These are phyloP conservation scores for Threskiornis aethiopicus DNA, from an alignment of 2,797 vertebrate species.

Conservation along the genomic window DNA sequence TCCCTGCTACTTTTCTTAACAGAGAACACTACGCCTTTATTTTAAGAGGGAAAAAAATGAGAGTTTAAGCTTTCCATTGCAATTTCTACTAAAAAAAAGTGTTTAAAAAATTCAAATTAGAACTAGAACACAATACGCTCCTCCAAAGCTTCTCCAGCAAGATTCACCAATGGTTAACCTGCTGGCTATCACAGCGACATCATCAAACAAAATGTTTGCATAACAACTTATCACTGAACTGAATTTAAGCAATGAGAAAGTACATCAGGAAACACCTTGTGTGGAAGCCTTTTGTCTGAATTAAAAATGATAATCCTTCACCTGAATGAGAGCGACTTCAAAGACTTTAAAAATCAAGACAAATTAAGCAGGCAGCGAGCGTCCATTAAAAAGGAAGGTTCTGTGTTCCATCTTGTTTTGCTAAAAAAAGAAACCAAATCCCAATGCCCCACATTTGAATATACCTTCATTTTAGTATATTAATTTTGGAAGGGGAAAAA, in stretches of 20 bases:
- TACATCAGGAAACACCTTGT: background rate
- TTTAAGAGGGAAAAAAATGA: background rate
- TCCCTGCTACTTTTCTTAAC: background rate
- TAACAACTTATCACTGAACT: background rate
- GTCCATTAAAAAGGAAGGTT: background rate
- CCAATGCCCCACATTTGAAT: background rate
- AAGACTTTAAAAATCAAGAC: background rate
- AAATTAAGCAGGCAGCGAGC: background rate
- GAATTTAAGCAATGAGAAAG: background rate
- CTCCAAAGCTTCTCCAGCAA: background rate
- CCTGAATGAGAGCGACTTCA: background rate
- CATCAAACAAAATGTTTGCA: background rate
- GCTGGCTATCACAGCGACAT: background rate
- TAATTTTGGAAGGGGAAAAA: background rate
- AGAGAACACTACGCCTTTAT: background rate
- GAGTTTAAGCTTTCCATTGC: background rate
- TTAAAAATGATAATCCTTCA: background rate
- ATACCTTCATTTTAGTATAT: background rate
- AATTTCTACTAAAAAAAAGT: background rate
- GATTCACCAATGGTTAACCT: background rate
- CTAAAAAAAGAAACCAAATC: background rate
- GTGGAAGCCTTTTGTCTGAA: background rate
- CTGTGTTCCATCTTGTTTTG: background rate
- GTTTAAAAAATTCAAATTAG: background rate
- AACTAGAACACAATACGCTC: background rate